These are phyloP conservation scores for Hemistola chrysoprasaria DNA, from an alignment of 2,888 invertebrate genomes.

Conservation along the genomic window DNA sequence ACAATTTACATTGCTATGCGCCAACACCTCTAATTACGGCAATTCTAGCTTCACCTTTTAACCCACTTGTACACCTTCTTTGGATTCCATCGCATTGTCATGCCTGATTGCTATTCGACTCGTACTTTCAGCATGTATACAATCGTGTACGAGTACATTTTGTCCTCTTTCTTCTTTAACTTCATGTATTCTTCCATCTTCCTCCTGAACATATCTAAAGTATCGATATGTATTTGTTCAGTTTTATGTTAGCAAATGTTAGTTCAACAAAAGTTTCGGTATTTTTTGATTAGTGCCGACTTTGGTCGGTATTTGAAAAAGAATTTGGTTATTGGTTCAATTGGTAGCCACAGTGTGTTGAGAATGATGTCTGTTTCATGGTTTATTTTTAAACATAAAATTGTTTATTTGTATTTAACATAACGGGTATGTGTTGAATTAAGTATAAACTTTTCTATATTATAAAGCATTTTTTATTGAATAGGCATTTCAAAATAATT, in stretches of 20 bases:
- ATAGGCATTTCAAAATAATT: too few relatives aligned
- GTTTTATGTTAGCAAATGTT: slow-evolving; percentile 60
- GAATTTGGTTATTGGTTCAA: slow-evolving; percentile 57
- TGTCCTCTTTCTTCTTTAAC: slow-evolving; percentile 46
- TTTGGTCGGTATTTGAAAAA: slow-evolving; percentile 45
- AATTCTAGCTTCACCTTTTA: slow-evolving; percentile 75
- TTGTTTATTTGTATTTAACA: slow-evolving; percentile 22
- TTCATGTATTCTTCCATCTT: slow-evolving; percentile 43
- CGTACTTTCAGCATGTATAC: slow-evolving; percentile 30
- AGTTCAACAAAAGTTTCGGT: slow-evolving; percentile 60
- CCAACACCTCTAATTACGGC: slow-evolving; percentile 68
- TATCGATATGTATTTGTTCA: slow-evolving; percentile 47
- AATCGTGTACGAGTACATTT: slow-evolving; percentile 23
- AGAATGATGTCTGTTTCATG: slow-evolving; percentile 40
- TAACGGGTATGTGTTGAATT: too few relatives aligned
- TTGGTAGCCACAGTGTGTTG: slow-evolving; percentile 39
- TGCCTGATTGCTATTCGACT: slow-evolving; percentile 35
- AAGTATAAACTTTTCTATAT: too few relatives aligned
- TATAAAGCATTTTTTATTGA: too few relatives aligned
- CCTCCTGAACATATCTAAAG: slow-evolving; percentile 52
- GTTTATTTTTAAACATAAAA: slow-evolving; percentile 5
- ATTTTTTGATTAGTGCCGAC: slow-evolving; percentile 55
- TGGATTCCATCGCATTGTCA: slow-evolving; percentile 72
- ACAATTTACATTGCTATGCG: slow-evolving; percentile 61
- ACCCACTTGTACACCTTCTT: slow-evolving; percentile 66